phyloP scores from a whole-genome alignment of 2,888 invertebrate species.

The Tenodera sinensis region DNA sequence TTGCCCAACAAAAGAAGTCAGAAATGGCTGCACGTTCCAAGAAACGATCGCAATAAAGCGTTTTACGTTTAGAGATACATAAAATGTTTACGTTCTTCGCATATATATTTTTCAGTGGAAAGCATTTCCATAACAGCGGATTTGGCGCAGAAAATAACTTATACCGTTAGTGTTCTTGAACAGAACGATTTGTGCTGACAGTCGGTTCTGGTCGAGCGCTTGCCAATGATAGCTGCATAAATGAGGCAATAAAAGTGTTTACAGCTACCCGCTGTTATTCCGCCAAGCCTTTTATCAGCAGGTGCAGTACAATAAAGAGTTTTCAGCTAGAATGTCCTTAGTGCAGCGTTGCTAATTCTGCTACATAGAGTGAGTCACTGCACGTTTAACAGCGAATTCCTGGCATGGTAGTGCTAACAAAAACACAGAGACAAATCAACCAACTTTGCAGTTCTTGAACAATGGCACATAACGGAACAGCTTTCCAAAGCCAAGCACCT shows the following conservation, averaged over 20 bases:
- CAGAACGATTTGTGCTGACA: not conserved
- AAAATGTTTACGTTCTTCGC: no score
- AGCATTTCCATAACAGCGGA: not conserved
- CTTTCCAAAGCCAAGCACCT: not conserved
- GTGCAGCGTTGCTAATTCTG: not conserved
- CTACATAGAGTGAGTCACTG: not conserved
- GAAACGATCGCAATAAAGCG: no score
- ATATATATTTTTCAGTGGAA: not conserved
- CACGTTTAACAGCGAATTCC: not conserved
- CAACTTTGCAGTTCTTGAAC: not conserved
- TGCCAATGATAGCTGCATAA: not conserved
- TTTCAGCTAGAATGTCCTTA: not conserved
- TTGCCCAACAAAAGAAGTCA: no score
- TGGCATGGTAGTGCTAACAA: not conserved
- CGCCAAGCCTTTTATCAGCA: not conserved
- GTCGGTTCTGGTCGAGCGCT: not conserved
- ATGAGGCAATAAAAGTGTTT: not conserved
- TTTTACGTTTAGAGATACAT: no score
- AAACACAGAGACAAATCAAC: not conserved
- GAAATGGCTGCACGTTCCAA: no score
- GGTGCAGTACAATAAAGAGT: not conserved
- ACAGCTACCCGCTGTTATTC: not conserved
- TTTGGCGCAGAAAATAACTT: not conserved
- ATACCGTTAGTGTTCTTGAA: not conserved
- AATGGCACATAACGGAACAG: not conserved